Conservation (phyloP, 2,888 invertebrate species). For the Netelia melanura region DNA sequence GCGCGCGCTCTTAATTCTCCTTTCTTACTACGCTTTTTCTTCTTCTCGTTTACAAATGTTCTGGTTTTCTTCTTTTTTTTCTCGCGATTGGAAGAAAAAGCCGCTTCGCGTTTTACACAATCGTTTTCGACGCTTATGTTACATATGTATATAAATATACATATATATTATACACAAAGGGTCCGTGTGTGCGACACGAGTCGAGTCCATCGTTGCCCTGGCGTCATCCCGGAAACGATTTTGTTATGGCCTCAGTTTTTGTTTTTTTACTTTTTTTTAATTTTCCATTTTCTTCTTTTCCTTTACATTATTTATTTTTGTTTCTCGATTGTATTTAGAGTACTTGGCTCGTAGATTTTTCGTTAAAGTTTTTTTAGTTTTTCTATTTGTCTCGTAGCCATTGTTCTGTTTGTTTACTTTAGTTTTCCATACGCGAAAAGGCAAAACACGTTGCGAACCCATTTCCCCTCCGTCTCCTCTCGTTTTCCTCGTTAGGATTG, state of each 20-base stretch:
- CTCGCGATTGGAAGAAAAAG: conserved; percentile 75
- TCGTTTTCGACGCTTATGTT: conserved; percentile 73
- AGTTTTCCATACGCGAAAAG: conserved; percentile 42
- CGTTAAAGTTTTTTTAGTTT: conserved; percentile 9
- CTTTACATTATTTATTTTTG: not conserved
- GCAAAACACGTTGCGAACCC: conserved; percentile 43
- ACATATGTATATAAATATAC: conserved; percentile 70
- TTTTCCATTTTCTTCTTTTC: not conserved
- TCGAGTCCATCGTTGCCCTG: conserved; percentile 40
- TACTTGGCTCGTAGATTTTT: conserved; percentile 24
- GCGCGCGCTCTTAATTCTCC: not conserved
- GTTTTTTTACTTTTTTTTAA: conserved; percentile 1
- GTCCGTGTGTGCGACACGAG: conserved; percentile 47
- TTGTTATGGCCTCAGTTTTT: conserved; percentile 45
- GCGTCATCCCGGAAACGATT: conserved; percentile 36
- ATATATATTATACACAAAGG: conserved; percentile 54
- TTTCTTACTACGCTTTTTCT: not conserved
- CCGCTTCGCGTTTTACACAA: conserved; percentile 71
- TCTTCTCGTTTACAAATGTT: conserved; percentile 63
- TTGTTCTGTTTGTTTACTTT: conserved; percentile 14
- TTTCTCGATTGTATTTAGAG: not conserved
- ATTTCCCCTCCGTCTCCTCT: not conserved
- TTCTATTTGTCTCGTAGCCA: conserved; percentile 2
- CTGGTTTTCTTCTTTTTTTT: conserved; percentile 29
- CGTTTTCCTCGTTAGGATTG: not conserved